These are phyloP conservation scores for Limnodromus scolopaceus DNA, from an alignment of 2,797 vertebrate species.

Conservation along the genomic window DNA sequence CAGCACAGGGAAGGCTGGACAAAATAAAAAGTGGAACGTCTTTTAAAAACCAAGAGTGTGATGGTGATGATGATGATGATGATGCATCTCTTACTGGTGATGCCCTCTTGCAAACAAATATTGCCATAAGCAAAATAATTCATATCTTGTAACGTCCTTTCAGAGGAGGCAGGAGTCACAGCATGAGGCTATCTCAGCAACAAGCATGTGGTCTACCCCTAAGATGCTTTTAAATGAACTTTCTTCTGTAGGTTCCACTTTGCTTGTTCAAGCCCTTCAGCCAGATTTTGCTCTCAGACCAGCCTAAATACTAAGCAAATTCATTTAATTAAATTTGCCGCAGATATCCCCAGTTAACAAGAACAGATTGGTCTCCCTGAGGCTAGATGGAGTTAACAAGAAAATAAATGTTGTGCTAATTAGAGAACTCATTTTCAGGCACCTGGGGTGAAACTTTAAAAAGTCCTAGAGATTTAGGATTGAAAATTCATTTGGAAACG, in stretches of 20 bases:
- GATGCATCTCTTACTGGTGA: background rate
- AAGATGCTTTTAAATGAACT: background rate
- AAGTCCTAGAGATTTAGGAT: slow-evolving; percentile 26
- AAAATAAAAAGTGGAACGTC: background rate
- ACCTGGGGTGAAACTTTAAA: slow-evolving; percentile 47
- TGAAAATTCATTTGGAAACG: slow-evolving; percentile 26
- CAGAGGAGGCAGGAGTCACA: background rate
- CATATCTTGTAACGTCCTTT: background rate
- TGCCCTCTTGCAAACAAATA: background rate
- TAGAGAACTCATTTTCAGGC: slow-evolving; percentile 57
- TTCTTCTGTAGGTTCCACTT: background rate
- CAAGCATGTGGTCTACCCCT: background rate
- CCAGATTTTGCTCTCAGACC: slow-evolving; percentile 31
- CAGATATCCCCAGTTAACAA: slow-evolving; percentile 51
- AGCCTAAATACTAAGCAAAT: slow-evolving; percentile 41
- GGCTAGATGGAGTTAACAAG: slow-evolving; percentile 53
- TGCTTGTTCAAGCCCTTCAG: slow-evolving; percentile 22
- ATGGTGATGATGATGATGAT: background rate
- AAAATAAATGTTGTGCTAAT: slow-evolving; percentile 68
- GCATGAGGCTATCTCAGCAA: background rate
- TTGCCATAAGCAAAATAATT: background rate
- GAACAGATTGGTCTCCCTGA: slow-evolving; percentile 56
- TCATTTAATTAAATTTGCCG: slow-evolving; percentile 58
- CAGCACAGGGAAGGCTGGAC: background rate
- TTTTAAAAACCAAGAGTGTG: background rate